These are phyloP conservation scores for Campoletis sonorensis DNA, from an alignment of 1,140 invertebrate species.

Conservation along the genomic window DNA sequence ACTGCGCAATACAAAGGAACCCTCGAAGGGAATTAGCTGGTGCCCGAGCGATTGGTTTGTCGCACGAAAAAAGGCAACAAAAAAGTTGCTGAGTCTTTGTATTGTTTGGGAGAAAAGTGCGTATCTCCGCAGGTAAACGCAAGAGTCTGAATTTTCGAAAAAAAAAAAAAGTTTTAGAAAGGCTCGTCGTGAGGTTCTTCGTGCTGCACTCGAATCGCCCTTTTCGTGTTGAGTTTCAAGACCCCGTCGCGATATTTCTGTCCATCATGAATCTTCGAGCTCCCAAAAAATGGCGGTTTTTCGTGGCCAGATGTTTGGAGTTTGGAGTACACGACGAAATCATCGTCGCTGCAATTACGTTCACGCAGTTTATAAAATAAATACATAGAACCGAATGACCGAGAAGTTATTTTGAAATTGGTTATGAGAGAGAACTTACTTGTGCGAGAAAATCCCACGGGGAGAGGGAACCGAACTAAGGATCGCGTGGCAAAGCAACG, in stretches of 20 bases:
- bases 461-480: neutral
- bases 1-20: neutral
- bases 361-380: neutral
- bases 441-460: slow-evolving; percentile 17
- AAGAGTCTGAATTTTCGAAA: slow-evolving; percentile 4
- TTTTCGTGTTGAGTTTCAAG: neutral
- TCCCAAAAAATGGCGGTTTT: neutral
- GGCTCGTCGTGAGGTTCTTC: neutral
- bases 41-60: neutral
- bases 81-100: neutral
- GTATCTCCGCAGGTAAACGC: neutral
- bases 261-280: neutral
- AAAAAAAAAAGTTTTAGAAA: too few relatives aligned
- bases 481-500: slow-evolving; percentile 53
- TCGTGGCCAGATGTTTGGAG: neutral
- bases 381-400: neutral
- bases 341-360: slow-evolving; percentile 16
- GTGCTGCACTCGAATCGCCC: neutral
- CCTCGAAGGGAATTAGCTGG: neutral
- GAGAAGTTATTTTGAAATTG: slow-evolving; percentile 26
- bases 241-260: too few relatives aligned
- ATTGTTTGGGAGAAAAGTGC: neutral
- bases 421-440: neutral
- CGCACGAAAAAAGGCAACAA: neutral
- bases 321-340: neutral